Evolutionary conservation across 1,140 invertebrate species (phyloP), one percentile per base, ranked within the genome.

Genomic region (Zaprionus taronus): DNA sequence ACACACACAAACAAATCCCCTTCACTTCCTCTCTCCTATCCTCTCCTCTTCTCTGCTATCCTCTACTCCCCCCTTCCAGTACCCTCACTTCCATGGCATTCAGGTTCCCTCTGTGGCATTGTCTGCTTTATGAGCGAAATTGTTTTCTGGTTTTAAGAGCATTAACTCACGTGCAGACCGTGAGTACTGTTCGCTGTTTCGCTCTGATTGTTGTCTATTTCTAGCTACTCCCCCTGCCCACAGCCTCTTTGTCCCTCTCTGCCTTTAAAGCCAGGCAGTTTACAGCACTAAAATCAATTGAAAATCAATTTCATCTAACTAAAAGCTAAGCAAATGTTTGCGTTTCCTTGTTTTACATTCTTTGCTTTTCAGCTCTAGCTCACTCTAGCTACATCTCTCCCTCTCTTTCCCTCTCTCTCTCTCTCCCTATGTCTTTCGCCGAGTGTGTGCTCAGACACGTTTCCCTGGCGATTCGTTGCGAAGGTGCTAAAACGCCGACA

Each of bases 271-370:
- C 41, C 26, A 49, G 20, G n/a, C 58, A 61, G 67, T 70, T 84
- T 61, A 65, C 22, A 76, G 78, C 85, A 89, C 84, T 89, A 76
- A 84, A 84, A 77, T 70, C 85, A 85, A 89, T 89, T 90, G 86
- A 82, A 89, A 89, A 90, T 90, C 84, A 84, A 89, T 89, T 89
- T 84, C 75, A 89, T 89, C 85, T 91, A 89, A 81, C 72, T 89
- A 90, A 90, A 85, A 90, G 85, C 84, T 73, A 79, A 79, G 79
- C 78, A 89, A 87, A 81, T 89, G 81, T 86, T 79, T 79, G 56
- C 70, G 60, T 31, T 75, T 79, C 56, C 61, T 53, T 49, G 41
- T 74, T 80, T 47, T 55, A 56, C 76, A 72, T 77, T 83, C 55
- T 77, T 87, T 77, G 31, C 14, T 4, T 15, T 38, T 38, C 14